Percentiles rank a stretch among this genome's conserved stretches.
Evolutionary conservation across 2,113 vertebrate genomes (phyloP).

Genomic region (Ceyx margarethae): DNA sequence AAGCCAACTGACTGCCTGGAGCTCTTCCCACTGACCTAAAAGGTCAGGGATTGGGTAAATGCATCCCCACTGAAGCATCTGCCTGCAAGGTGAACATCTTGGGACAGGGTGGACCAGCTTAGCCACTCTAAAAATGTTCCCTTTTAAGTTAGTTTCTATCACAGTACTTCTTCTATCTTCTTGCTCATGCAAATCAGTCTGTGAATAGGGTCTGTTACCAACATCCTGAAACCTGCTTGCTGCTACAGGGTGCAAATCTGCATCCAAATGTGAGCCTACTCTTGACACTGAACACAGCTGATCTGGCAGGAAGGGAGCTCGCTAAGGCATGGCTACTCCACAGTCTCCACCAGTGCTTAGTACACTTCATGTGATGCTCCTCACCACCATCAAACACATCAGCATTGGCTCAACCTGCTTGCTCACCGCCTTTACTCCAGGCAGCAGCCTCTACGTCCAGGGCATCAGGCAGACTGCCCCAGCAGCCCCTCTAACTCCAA

Average conservation of each 20-base stretch:
- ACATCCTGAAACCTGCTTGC: not conserved
- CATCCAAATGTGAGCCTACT: not conserved
- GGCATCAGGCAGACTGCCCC: not conserved
- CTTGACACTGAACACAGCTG: not conserved
- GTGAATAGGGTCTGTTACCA: not conserved
- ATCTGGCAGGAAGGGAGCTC: not conserved
- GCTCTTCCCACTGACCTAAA: not conserved
- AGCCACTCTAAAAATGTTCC: not conserved
- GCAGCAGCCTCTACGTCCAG: not conserved
- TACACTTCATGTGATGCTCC: not conserved
- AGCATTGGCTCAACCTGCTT: not conserved
- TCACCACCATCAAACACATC: not conserved
- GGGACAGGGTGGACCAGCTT: not conserved
- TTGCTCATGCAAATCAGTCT: fast-evolving
- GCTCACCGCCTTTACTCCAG: not conserved
- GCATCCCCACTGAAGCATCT: not conserved
- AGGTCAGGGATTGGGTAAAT: not conserved
- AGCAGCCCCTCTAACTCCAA: not conserved
- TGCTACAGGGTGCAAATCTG: not conserved
- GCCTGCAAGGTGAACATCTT: not conserved
- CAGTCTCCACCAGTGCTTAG: not conserved
- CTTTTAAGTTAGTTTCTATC: not conserved
- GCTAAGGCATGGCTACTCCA: too few relatives aligned
- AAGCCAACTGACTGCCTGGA: slow-evolving; percentile 23
- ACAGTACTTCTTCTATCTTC: not conserved